Evolutionary conservation across 2,888 invertebrate genomes (phyloP).

Genomic region (Byasa hedistus): DNA sequence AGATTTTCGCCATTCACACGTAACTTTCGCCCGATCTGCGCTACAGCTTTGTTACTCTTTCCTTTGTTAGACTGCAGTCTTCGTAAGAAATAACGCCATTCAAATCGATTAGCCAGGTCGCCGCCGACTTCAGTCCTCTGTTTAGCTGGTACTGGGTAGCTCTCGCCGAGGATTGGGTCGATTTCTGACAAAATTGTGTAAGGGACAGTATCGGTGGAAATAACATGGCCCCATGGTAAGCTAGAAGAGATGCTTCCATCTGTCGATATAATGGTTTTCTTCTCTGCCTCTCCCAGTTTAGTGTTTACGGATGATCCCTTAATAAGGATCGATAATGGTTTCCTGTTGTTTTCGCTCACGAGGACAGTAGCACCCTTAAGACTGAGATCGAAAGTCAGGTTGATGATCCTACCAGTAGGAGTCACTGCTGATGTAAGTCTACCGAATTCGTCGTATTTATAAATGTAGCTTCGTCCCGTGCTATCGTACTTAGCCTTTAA

Average conservation of each 20-base stretch:
- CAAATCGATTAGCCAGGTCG: conserved; percentile 94
- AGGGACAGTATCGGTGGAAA: conserved; percentile 94
- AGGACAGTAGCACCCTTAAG: conserved; percentile 93
- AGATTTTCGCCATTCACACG: conserved; percentile 95
- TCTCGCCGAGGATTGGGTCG: conserved; percentile 92
- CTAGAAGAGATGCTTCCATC: conserved; percentile 91
- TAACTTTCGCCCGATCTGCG: conserved; percentile 91
- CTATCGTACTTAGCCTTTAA: conserved; percentile 93
- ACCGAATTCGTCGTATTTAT: conserved; percentile 97
- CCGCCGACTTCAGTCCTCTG: conserved; percentile 94
- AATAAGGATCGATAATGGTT: conserved; percentile 91
- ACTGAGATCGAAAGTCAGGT: conserved; percentile 92
- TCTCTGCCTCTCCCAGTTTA: conserved; percentile 89
- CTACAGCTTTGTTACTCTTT: conserved; percentile 83
- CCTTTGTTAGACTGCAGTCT: conserved; percentile 84
- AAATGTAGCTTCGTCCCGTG: conserved; percentile 93
- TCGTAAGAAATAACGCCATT: conserved; percentile 96
- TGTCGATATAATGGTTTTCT: conserved; percentile 87
- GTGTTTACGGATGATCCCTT: conserved; percentile 92
- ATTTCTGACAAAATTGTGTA: conserved; percentile 94
- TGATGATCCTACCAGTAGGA: conserved; percentile 96
- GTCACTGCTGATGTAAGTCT: conserved; percentile 94
- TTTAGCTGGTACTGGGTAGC: conserved; percentile 94
- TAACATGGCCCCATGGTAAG: conserved; percentile 92
- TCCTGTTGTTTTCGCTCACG: conserved; percentile 89